Percentiles rank a stretch among this genome's conserved stretches.
phyloP scores from a whole-genome alignment of 2,888 invertebrate species.

The Scelioninae gen. 1 region DNA sequence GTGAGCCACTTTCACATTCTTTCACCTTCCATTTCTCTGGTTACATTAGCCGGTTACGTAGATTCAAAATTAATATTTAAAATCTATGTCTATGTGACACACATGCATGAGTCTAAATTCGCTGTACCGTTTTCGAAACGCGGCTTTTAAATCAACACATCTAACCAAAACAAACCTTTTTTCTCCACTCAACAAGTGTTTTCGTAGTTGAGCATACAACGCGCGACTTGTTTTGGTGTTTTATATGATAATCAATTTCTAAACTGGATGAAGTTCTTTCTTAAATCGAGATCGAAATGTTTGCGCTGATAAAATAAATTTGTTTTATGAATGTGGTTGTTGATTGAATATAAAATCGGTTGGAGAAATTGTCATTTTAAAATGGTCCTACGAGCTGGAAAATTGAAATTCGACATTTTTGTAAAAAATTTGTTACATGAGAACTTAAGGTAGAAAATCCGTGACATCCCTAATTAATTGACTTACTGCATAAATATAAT shows the following conservation, averaged over 20 bases:
- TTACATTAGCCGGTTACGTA: constrained; percentile 70
- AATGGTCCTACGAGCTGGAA: too few relatives aligned
- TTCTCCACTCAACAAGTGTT: constrained; percentile 1
- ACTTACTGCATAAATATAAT: too few relatives aligned
- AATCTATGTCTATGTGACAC: constrained; percentile 35
- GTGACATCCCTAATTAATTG: too few relatives aligned
- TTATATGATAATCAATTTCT: not conserved
- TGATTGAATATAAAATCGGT: too few relatives aligned
- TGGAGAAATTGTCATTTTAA: too few relatives aligned
- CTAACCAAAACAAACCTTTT: constrained; percentile 43
- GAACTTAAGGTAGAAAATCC: too few relatives aligned
- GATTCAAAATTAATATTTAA: constrained; percentile 68
- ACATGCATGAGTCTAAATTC: not conserved
- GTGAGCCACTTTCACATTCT: constrained; percentile 82
- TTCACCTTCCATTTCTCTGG: constrained; percentile 69
- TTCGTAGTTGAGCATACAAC: constrained; percentile 22
- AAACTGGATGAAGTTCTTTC: not conserved
- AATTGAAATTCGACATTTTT: too few relatives aligned
- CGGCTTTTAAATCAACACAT: not conserved
- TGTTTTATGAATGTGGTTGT: not conserved
- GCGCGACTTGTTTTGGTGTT: constrained; percentile 8
- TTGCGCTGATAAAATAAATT: not conserved
- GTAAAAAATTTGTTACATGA: too few relatives aligned
- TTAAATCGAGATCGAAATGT: not conserved
- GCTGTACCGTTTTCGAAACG: constrained; percentile 33